phyloP scores from a whole-genome alignment of 2,113 vertebrate species.

The Pseudopodoces humilis region DNA sequence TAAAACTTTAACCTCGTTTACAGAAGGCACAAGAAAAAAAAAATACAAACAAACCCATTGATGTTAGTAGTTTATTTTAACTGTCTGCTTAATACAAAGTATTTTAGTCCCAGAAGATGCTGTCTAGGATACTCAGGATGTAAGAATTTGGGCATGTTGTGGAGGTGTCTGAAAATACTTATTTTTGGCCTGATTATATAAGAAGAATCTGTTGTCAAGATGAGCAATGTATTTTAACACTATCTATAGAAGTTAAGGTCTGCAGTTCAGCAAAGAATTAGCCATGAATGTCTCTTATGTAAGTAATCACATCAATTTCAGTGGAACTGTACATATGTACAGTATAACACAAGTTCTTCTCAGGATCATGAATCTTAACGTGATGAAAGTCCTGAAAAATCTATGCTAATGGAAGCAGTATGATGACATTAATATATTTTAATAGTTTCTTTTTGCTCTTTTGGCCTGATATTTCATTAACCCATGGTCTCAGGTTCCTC shows the following conservation, averaged over 20 bases:
- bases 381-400: background rate
- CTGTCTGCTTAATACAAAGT: background rate
- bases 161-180: background rate
- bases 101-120: background rate
- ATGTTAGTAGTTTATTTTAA: background rate
- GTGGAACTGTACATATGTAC: background rate
- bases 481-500: background rate
- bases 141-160: background rate
- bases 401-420: background rate
- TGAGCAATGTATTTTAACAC: background rate
- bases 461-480: background rate
- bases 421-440: background rate
- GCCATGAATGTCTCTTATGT: background rate
- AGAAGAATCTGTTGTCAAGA: constrained; percentile 27
- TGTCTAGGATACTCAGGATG: background rate
- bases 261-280: background rate
- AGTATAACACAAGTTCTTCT: background rate
- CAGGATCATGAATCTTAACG: background rate
- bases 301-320: background rate
- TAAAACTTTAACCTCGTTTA: background rate
- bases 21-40: background rate
- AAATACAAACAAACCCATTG: background rate
- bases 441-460: background rate
- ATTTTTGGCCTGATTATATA: constrained; percentile 39
- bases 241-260: background rate